Conservation (phyloP, 1,140 invertebrate genomes). For the Phymastichus coffea region DNA sequence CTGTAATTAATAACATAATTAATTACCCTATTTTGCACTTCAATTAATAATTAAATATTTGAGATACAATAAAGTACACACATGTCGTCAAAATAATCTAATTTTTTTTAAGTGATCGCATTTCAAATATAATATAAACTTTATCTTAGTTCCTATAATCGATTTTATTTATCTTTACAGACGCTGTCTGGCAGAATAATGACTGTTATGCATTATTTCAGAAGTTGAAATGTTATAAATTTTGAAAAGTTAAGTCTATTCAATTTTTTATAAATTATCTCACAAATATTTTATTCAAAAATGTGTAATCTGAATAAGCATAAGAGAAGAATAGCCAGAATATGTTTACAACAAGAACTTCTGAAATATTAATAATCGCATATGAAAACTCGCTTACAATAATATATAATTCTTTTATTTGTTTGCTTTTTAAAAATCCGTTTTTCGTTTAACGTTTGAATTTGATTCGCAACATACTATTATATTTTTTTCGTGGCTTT, state of each 20-base stretch:
- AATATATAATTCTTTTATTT: constrained; percentile 29
- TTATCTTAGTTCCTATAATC: too few relatives aligned
- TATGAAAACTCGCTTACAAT: constrained; percentile 18
- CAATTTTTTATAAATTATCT: constrained; percentile 4
- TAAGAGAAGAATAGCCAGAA: constrained; percentile 8
- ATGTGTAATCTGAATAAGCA: constrained; percentile 17
- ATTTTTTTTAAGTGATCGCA: too few relatives aligned
- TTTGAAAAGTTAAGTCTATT: constrained; percentile 9
- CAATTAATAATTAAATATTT: too few relatives aligned
- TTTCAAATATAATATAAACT: too few relatives aligned
- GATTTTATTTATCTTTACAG: constrained; percentile 2
- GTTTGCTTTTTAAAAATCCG: constrained; percentile 27
- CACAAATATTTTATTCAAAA: constrained; percentile 3
- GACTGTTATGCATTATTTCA: constrained; percentile 7
- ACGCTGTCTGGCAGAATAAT: constrained; percentile 2
- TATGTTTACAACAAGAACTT: constrained; percentile 15
- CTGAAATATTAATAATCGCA: constrained; percentile 16
- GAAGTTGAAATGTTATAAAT: constrained; percentile 14
- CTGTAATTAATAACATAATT: constrained; percentile 18
- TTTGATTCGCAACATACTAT: constrained; percentile 22
- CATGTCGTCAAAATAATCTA: too few relatives aligned
- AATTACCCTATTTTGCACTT: constrained; percentile 12
- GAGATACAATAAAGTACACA: too few relatives aligned
- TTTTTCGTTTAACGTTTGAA: constrained; percentile 24
- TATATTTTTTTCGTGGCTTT: constrained; percentile 38